Evolutionary conservation across 2,888 invertebrate genomes (phyloP), one percentile per base, ranked within the genome.

Genomic region (Eupithecia exiguata): DNA sequence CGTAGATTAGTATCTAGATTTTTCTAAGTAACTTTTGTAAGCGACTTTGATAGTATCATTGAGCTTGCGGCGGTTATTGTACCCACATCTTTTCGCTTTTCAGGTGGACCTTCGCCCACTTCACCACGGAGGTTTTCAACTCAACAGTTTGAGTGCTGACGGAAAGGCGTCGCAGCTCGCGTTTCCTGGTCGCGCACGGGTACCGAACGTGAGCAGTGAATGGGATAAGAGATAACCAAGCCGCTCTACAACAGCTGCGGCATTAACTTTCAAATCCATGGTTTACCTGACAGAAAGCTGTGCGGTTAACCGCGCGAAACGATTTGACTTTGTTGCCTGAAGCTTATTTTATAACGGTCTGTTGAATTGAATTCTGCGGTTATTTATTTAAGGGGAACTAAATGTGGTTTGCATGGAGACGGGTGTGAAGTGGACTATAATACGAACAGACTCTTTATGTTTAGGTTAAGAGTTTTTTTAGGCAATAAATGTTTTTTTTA

Each of bases 281-380:
- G 89, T 87, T 89, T 91, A 88, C 89, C 91, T 91, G 92, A 88
- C 91, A 91, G 88, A 92, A 86, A 89, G 87, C 86, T 82, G 80
- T 91, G 94, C 84, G 93, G 94, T 92, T 93, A 93, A 93, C 94
- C 94, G 88, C 92, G 88, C 89, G 91, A 93, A 93, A 89, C 92
- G 92, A 90, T 93, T 92, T 89, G 90, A 93, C 92, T 92, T 90
- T 91, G 92, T 93, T 88, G 90, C 92, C 89, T 89, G 79, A 83
- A 92, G 91, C 89, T 92, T 92, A 93, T 94, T 93, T 91, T 92
- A 92, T 94, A 94, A 94, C 94, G 93, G 94, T 90, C 87, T 89
- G 91, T 89, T 87, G 89, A 92, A 94, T 94, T 94, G 94, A 94
- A 94, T 93, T 94, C 87, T 94, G 94, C 91, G 94, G 94, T 94